A percentile compares a stretch with the other conserved stretches of the same genome.
phyloP scores from a whole-genome alignment of 2,888 invertebrate species.

The Dascillus cervinus region DNA sequence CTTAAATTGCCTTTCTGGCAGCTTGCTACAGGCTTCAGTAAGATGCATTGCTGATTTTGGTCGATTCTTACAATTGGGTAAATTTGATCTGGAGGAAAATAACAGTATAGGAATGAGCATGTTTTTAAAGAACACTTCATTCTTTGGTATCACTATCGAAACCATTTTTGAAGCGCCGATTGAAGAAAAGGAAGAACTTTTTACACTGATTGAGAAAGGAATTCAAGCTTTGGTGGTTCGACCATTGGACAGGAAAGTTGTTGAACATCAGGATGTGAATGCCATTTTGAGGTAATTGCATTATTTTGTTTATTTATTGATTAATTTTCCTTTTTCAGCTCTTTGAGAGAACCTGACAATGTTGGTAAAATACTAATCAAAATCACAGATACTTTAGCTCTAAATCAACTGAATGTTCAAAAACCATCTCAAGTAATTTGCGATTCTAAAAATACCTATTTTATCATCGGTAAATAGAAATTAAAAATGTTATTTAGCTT shows the following conservation, averaged over 20 bases:
- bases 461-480: slow-evolving; percentile 31
- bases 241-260: slow-evolving; percentile 59
- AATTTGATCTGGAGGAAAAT: slow-evolving; percentile 68
- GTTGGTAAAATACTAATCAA: slow-evolving; percentile 36
- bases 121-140: slow-evolving; percentile 70
- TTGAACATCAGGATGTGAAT: slow-evolving; percentile 57
- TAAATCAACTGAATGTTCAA: slow-evolving; percentile 33
- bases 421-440: slow-evolving; percentile 36
- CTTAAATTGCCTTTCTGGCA: slow-evolving; percentile 84
- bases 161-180: slow-evolving; percentile 49
- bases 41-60: slow-evolving; percentile 55
- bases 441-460: slow-evolving; percentile 31
- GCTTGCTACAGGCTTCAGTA: slow-evolving; percentile 68
- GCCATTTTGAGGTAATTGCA: slow-evolving; percentile 53
- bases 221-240: slow-evolving; percentile 56
- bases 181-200: slow-evolving; percentile 49
- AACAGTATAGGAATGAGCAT: slow-evolving; percentile 61
- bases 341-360: slow-evolving; percentile 26
- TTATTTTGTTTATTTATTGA: neutral
- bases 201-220: slow-evolving; percentile 53
- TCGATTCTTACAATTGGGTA: slow-evolving; percentile 78
- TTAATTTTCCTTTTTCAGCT: slow-evolving; percentile 16
- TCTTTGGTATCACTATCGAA: slow-evolving; percentile 71
- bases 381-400: slow-evolving; percentile 26
- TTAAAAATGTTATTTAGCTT: neutral